Evolutionary conservation across 2,113 vertebrate genomes (phyloP).

Genomic region (Spizaetus ornatus): DNA sequence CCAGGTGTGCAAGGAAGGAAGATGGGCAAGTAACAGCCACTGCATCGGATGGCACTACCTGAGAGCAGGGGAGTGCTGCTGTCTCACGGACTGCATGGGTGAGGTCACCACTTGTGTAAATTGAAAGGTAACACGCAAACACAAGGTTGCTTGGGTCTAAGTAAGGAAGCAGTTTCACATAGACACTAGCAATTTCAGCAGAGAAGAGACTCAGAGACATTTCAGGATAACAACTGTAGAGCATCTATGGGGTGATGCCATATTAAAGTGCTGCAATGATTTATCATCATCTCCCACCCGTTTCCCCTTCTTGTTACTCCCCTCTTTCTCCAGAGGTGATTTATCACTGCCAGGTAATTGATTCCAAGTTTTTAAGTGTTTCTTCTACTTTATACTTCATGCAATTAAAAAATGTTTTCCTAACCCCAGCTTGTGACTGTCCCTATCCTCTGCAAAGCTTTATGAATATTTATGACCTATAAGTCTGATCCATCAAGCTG

Average conservation of each 20-base stretch:
- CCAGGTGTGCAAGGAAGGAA: neutral
- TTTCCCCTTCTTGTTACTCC: neutral
- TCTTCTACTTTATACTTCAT: neutral
- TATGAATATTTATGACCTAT: neutral
- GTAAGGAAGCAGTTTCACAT: neutral
- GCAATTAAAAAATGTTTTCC: neutral
- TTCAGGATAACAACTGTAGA: neutral
- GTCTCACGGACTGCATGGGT: neutral
- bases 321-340: neutral
- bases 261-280: neutral
- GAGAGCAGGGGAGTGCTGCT: neutral
- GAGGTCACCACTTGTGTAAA: neutral
- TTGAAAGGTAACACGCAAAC: neutral
- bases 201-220: neutral
- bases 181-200: neutral
- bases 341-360: conserved; percentile 28
- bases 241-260: neutral
- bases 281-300: neutral
- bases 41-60: accelerated
- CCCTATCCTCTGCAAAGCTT: neutral
- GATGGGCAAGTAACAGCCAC: neutral
- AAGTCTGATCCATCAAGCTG: neutral
- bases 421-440: neutral
- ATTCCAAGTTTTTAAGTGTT: neutral
- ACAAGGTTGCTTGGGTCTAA: neutral